Percentiles rank a stretch among this genome's conserved stretches.
Evolutionary conservation across 2,797 vertebrate species (phyloP).

Genomic region (Alosa sapidissima): DNA sequence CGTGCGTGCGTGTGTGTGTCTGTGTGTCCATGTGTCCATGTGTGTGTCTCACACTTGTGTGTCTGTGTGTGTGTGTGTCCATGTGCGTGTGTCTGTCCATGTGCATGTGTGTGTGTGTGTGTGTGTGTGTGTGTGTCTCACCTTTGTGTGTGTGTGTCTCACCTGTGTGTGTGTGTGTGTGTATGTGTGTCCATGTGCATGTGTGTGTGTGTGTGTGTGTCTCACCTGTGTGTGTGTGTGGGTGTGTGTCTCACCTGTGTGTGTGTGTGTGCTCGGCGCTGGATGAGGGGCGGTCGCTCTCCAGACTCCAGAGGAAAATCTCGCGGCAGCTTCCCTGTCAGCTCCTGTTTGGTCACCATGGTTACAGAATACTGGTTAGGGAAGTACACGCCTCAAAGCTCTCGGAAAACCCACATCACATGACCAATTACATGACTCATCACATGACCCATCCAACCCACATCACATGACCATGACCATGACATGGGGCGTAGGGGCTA

Average conservation of each 20-base stretch:
- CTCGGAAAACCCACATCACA: not conserved
- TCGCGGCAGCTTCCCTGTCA: conserved; percentile 84
- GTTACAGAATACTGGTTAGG: not conserved
- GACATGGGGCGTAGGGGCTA: too few species aligned
- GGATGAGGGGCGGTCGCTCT: conserved; percentile 81
- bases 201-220: not conserved
- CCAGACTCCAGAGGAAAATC: conserved; percentile 85
- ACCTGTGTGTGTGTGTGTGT: not conserved
- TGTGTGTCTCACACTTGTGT: not conserved
- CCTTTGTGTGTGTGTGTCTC: not conserved
- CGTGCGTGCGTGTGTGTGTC: not conserved
- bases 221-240: not conserved
- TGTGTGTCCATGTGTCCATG: not conserved
- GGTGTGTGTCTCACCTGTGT: not conserved
- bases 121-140: not conserved
- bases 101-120: not conserved
- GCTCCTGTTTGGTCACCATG: conserved; percentile 73
- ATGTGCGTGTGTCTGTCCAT: not conserved
- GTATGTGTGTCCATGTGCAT: not conserved
- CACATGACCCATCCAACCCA: too few species aligned
- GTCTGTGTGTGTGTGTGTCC: not conserved
- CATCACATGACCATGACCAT: too few species aligned
- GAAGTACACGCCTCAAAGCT: not conserved
- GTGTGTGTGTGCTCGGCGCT: conserved; percentile 66
- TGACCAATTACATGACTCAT: not conserved